These are phyloP conservation scores for Tachyglossus aculeatus DNA, from an alignment of 2,797 vertebrate genomes.

Conservation along the genomic window DNA sequence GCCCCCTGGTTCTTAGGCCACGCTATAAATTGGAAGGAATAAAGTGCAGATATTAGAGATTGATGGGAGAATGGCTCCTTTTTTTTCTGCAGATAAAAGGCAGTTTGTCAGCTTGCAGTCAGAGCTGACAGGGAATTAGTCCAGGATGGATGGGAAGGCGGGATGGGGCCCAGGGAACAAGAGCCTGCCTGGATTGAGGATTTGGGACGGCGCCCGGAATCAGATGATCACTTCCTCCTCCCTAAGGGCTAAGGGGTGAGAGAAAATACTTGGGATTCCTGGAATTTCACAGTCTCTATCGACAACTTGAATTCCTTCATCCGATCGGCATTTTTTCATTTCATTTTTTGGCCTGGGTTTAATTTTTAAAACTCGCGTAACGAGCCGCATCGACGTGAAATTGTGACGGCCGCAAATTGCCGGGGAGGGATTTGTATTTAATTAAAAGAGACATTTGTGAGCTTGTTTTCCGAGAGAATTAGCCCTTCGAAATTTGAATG, in stretches of 20 bases:
- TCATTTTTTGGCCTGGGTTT: neutral
- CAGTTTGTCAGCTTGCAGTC: no score
- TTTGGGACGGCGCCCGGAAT: neutral
- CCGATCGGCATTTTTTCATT: slow-evolving; percentile 19
- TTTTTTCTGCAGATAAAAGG: no score
- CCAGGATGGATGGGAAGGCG: no score
- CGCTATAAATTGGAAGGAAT: no score
- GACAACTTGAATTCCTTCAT: neutral
- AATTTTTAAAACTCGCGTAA: slow-evolving; percentile 17
- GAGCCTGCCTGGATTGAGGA: no score
- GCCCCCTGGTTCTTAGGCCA: no score
- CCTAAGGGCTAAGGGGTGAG: neutral
- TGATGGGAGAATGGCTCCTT: no score
- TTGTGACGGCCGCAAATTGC: slow-evolving; percentile 24
- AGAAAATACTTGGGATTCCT: neutral
- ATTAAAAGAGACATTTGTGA: slow-evolving; percentile 28
- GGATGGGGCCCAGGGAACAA: no score
- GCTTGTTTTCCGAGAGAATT: neutral
- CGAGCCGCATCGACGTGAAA: slow-evolving; percentile 39
- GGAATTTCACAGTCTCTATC: neutral
- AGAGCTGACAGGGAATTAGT: no score
- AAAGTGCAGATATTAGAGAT: no score
- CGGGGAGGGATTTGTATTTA: slow-evolving; percentile 33
- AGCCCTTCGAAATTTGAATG: slow-evolving; percentile 27
- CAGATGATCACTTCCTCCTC: neutral